Evolutionary conservation across 2,113 vertebrate species (phyloP), one percentile per base, ranked within the genome.

Genomic region (Cephalopholis sonnerati): DNA sequence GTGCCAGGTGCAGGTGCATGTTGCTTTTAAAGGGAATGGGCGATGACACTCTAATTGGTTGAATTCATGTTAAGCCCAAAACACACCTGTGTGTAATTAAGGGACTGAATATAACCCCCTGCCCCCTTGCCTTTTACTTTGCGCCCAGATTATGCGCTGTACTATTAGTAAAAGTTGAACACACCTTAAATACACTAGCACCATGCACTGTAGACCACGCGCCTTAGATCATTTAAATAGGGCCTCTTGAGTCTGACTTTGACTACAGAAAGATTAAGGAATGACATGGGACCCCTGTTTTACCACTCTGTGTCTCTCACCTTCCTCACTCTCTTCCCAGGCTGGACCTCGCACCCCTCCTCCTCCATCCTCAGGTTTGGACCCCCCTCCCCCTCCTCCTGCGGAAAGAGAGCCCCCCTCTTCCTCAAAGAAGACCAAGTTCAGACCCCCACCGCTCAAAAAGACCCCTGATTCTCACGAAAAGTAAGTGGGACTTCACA

Each of bases 371-470:
- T 92, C 93, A 69, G 83, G 87, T 78, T 62, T 94, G 81, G 95
- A 95, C 50, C 93, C 86, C 3, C 92, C 90, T 58, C 92, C 80
- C 13, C 95, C 55, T 27, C 95, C 4, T 46, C 91, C 7, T 85
- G 95, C 71, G 74, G 96, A 90, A 86, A 96, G 74, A 91, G 86
- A 78, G 64, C 62, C 88, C 24, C 87, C 78, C 57, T 83, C 93
- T 6, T 89, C 90, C 62, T 90, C 16, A 51, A 98, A 97, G 93
- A 98, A 96, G 93, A 94, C 93, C 85, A 98, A 98, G 92, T 96
- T 96, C 86, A 95, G 97, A 53, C 97, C 97, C 5, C 97, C 97
- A 0, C 97, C 97, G 1, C 94, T 98, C 83, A 98, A 98, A 93
- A 97, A 96, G 93, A 96, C 97, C 2, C 96, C 96, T 3, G 97